Base-by-base conservation (phyloP, 2,113 vertebrate genomes). In the Muntiacus reevesi region DNA sequence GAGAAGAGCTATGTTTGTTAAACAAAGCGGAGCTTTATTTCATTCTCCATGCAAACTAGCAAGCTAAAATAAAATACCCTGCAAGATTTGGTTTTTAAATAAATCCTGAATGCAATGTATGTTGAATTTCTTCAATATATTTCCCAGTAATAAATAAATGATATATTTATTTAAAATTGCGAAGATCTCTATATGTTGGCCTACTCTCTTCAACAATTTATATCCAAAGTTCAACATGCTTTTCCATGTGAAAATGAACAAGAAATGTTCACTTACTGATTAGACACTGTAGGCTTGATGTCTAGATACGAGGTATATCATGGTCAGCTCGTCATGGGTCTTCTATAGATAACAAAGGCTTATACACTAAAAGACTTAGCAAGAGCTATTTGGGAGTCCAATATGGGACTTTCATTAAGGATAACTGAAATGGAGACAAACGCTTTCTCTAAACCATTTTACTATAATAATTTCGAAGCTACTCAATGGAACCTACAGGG, bases 1-100 rank as follows among this genome's bases (percentile, higher is more conserved):
- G 91, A 94, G 74, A 95, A 94, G 92, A 86, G 64, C 45, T 94
- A 76, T 87, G 60, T 94, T 88, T 96, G 36, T 93, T 96, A 94
- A 95, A 76, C 64, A 97, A 94, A 98, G 60, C 47, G 25, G 45
- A 30, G 30, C 28, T 92, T 91, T 89, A 92, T 91, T 97, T 97
- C 15, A 91, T 91, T 94, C 95, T 93, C 43, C 15, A 79, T 30
- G 92, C 43, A 60, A 50, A 76, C 79, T 12, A 92, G 62, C 19
- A 97, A 95, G 88, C 36, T 93, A 67, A 88, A 85, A 95, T 91
- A 97, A 95, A 94, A 94, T 45, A 40, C 7, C 40, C n/a, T 12
- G 16, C 5, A 91, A 90, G 50, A 81, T 50, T 84, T 47, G 17
- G 10, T 67, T 82, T 91, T 87, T 40, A 86, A 97, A 86, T 95